Evolutionary conservation across 2,113 vertebrate species (phyloP).

Genomic region (Tragelaphus strepsiceros): DNA sequence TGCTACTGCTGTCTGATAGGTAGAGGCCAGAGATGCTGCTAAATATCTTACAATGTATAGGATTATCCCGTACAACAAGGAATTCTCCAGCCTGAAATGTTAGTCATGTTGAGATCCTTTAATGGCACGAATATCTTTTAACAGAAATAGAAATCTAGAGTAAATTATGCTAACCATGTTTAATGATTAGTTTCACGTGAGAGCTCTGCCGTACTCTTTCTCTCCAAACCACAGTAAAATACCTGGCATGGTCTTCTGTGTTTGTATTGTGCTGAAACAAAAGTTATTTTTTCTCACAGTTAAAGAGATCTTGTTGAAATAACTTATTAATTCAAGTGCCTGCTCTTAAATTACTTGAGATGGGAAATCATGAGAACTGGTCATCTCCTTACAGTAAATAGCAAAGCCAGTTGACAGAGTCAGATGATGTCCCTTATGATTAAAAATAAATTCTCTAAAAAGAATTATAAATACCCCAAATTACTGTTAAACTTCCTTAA

Average conservation of each 20-base stretch:
- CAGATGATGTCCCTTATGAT: background rate
- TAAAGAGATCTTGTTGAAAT: background rate
- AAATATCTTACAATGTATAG: background rate
- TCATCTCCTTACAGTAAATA: background rate
- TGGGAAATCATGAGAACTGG: background rate
- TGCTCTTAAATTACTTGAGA: slow-evolving; percentile 13
- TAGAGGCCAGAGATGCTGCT: background rate
- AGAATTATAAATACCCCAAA: background rate
- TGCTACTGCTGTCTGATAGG: background rate
- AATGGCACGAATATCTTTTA: background rate
- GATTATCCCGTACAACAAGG: background rate
- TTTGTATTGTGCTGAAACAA: background rate
- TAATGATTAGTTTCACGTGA: background rate
- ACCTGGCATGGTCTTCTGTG: background rate
- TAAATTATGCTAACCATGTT: background rate
- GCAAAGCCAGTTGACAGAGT: background rate
- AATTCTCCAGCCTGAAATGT: background rate
- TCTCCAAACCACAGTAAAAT: background rate
- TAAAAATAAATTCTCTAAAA: background rate
- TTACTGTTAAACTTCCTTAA: slow-evolving; percentile 5
- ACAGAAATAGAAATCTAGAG: background rate
- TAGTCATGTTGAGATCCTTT: background rate
- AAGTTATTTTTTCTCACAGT: background rate
- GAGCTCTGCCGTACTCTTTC: background rate
- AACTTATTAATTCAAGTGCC: slow-evolving; percentile 9